These are phyloP conservation scores for Drosophila grimshawi DNA, from an alignment of 1,140 invertebrate genomes.

Conservation along the genomic window DNA sequence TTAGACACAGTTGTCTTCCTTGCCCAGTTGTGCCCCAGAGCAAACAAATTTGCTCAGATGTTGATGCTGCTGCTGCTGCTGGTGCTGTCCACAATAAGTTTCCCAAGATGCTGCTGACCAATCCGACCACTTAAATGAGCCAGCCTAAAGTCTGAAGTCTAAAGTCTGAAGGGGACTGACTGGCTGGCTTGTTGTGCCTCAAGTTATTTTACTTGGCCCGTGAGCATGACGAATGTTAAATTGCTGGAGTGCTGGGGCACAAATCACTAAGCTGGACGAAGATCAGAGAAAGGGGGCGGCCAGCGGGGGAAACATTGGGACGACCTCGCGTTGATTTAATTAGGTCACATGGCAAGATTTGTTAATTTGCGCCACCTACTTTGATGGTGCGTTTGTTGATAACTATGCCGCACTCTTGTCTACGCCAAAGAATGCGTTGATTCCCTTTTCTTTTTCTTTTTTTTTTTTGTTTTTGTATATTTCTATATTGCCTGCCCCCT, in stretches of 20 bases:
- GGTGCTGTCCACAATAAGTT: constrained; percentile 12
- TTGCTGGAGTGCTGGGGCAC: constrained; percentile 49
- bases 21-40: constrained; percentile 22
- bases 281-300: constrained; percentile 4
- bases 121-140: constrained; percentile 44
- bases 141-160: too few relatives aligned
- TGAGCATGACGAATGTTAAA: constrained; percentile 79
- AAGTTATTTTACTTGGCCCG: constrained; percentile 67
- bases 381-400: constrained; percentile 76
- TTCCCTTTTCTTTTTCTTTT: background rate
- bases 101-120: constrained; percentile 41
- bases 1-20: constrained; percentile 27
- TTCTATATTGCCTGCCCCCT: background rate
- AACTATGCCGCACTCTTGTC: constrained; percentile 26
- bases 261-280: constrained; percentile 24
- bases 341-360: constrained; percentile 81
- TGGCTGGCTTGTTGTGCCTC: constrained; percentile 31
- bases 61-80: constrained; percentile 16
- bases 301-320: constrained; percentile 19
- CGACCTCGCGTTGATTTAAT: constrained; percentile 71
- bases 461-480: background rate
- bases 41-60: constrained; percentile 42
- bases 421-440: constrained; percentile 55
- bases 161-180: constrained; percentile 5
- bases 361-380: constrained; percentile 81